These are phyloP conservation scores for Magallana ariakensis DNA, from an alignment of 1,140 invertebrate genomes.

Conservation along the genomic window DNA sequence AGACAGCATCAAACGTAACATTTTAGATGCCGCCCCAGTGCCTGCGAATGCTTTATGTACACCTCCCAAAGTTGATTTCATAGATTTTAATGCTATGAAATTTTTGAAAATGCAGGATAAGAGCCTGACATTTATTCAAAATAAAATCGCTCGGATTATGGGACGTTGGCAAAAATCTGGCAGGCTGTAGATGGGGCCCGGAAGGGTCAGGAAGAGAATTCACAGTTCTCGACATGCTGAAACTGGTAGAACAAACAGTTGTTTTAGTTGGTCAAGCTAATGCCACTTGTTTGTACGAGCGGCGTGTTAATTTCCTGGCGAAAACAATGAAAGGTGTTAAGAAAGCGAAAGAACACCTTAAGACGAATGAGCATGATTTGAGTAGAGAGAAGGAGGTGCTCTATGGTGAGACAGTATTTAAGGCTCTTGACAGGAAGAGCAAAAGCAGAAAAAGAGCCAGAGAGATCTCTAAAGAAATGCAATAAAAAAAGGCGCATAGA, in stretches of 20 bases:
- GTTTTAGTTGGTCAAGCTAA: no score
- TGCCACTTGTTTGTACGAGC: no score
- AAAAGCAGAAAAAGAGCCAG: not conserved
- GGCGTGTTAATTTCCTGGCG: no score
- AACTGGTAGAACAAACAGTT: no score
- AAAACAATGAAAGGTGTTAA: constrained; percentile 5
- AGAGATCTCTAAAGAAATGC: no score
- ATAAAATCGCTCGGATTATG: constrained; percentile 12
- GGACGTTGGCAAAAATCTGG: constrained; percentile 26
- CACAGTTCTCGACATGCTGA: no score
- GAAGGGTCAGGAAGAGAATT: no score
- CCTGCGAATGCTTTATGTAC: not conserved
- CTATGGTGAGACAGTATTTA: not conserved
- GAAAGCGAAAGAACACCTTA: no score
- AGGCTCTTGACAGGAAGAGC: not conserved
- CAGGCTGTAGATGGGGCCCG: constrained; percentile 21
- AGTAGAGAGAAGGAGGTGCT: not conserved
- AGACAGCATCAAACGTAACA: not conserved
- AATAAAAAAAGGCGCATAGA: no score
- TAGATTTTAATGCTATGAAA: not conserved
- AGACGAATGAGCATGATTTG: not conserved
- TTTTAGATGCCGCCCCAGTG: not conserved
- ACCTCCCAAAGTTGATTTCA: constrained; percentile 18
- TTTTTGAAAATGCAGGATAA: constrained; percentile 24
- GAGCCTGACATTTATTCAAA: constrained; percentile 40